Conservation (phyloP, 1,140 invertebrate genomes). For the Bactericera cockerelli region DNA sequence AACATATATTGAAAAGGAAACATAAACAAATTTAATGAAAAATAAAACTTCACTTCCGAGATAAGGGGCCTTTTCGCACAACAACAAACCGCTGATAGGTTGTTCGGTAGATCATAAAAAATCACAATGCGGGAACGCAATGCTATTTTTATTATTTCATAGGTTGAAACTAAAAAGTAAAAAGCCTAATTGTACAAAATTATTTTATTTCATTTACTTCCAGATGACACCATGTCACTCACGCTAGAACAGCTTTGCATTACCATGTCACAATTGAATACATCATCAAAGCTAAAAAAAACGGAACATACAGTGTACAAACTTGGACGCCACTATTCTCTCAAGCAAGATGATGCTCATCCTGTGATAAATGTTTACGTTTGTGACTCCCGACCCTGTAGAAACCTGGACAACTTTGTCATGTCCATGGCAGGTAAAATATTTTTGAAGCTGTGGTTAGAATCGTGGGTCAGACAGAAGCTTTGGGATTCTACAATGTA, state of each 20-base stretch:
- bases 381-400: background rate
- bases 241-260: background rate
- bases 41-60: too few relatives aligned
- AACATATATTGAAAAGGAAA: too few relatives aligned
- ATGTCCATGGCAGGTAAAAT: constrained; percentile 14
- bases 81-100: too few relatives aligned
- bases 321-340: constrained; percentile 14
- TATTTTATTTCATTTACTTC: background rate
- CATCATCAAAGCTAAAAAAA: background rate
- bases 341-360: background rate
- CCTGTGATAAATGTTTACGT: constrained; percentile 17
- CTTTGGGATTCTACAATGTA: too few relatives aligned
- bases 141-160: too few relatives aligned
- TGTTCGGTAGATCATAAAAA: too few relatives aligned
- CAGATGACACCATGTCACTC: background rate
- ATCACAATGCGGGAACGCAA: too few relatives aligned
- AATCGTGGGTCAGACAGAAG: too few relatives aligned
- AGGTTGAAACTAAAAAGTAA: too few relatives aligned
- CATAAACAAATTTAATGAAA: too few relatives aligned
- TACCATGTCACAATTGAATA: background rate
- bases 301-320: constrained; percentile 9
- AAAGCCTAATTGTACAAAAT: background rate
- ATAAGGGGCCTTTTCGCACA: too few relatives aligned
- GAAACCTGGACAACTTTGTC: constrained; percentile 14
- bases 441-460: too few relatives aligned